Base-by-base conservation (phyloP, 2,797 vertebrate species). In the Tragopan temminckii region DNA sequence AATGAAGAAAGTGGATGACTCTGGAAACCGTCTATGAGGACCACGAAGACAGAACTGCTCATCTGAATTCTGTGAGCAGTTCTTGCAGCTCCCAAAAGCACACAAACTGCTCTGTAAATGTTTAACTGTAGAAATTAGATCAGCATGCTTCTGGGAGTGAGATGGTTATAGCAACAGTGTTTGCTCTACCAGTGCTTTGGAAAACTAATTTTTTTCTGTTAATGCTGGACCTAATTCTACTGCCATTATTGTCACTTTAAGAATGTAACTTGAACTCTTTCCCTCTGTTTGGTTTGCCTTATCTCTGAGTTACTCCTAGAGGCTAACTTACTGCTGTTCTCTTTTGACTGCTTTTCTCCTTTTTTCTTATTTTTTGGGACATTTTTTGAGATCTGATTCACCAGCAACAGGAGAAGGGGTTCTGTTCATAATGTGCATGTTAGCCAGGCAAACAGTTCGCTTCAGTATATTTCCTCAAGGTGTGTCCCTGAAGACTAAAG, bases 101-200 rank as follows among this genome's bases (percentile, higher is more conserved):
- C 53, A 55, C 67, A 36, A 50, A 35, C 35, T 62, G 6, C 38
- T 66, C 63, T 45, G 74, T 89, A 90, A 94, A 85, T 88, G 92
- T 88, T 90, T 85, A 81, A 79, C 92, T 78, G 48, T 40, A 58
- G 67, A 71, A 90, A 88, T 88, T 71, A 79, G 78, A 87, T 38
- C 2, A 2, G 31, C 1, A 0, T 46, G 46, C 71, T 70, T 70
- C 58, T 88, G 83, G 66, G 58, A 45, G 63, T 64, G 61, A 85
- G 61, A 80, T 92, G 87, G 88, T 86, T 91, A 91, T 61, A 66
- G 89, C 71, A 94, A 88, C 86, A 13, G 48, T 12, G 40, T 70
- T 69, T 75, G 76, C 40, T 58, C 52, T 88, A 58, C 13, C 43
- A 55, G 42, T 27, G 48, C 43, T 79, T 75, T 70, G 71, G 43